These are phyloP conservation scores for Morone chrysops DNA, from an alignment of 2,113 vertebrate species.

Conservation along the genomic window DNA sequence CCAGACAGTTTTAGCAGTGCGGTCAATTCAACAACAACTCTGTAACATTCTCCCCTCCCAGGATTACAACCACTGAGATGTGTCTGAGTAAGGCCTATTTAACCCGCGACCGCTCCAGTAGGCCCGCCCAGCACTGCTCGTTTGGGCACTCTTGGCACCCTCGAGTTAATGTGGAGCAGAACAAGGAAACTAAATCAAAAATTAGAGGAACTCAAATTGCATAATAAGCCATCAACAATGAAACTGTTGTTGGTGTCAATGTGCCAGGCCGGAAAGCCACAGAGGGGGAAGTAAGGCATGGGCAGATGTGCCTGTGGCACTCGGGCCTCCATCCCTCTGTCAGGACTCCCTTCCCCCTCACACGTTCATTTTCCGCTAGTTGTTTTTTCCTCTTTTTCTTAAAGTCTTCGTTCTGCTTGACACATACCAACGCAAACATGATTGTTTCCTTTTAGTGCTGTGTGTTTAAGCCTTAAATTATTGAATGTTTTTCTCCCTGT, in stretches of 20 bases:
- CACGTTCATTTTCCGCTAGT: conserved; percentile 28
- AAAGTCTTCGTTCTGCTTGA: conserved; percentile 3
- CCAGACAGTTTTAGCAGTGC: neutral
- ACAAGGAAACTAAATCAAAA: conserved; percentile 4
- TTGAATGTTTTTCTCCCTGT: conserved; percentile 3
- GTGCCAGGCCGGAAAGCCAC: conserved; percentile 51
- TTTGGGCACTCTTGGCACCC: neutral
- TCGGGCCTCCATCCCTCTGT: conserved; percentile 19
- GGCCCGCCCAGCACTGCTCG: neutral
- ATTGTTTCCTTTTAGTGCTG: conserved; percentile 27
- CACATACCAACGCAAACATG: conserved; percentile 54
- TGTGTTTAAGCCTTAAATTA: conserved; percentile 24
- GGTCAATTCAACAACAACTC: conserved; percentile 6
- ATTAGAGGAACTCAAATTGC: neutral
- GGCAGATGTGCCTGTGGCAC: conserved; percentile 57
- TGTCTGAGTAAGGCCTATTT: neutral
- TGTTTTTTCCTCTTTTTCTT: conserved; percentile 32
- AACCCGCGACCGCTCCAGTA: neutral
- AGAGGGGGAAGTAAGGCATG: conserved; percentile 53
- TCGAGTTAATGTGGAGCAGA: conserved; percentile 11
- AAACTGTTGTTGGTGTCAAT: conserved; percentile 46
- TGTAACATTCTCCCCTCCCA: neutral
- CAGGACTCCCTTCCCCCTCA: conserved; percentile 3
- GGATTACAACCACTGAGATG: conserved; percentile 4
- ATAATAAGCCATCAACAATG: too few relatives aligned